These are phyloP conservation scores for Pimephales promelas DNA, from an alignment of 2,113 vertebrate genomes.

Conservation along the genomic window DNA sequence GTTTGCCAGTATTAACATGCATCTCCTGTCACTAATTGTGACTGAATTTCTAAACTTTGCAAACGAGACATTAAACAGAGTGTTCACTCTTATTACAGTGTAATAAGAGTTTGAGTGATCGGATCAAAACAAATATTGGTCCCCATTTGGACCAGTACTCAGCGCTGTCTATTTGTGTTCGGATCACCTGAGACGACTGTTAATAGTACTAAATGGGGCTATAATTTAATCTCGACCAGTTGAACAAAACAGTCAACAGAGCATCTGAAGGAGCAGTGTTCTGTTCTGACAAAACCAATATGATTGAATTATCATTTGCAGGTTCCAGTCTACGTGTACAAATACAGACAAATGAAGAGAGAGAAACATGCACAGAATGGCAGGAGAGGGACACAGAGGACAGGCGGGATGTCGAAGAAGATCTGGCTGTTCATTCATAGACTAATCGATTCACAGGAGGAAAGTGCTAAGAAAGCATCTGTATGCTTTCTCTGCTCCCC, in stretches of 20 bases:
- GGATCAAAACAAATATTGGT: neutral
- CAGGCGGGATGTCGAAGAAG: slow-evolving; percentile 29
- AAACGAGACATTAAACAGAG: neutral
- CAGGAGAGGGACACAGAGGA: neutral
- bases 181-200: neutral
- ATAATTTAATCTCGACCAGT: neutral
- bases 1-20: slow-evolving; percentile 16
- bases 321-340: neutral
- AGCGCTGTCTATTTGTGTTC: neutral
- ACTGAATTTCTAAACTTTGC: neutral
- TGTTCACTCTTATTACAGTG: neutral
- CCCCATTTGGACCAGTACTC: neutral
- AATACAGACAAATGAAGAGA: neutral
- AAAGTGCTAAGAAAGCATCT: slow-evolving; percentile 41
- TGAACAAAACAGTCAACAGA: neutral
- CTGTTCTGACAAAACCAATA: neutral
- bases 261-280: neutral
- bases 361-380: neutral
- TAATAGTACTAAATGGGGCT: neutral
- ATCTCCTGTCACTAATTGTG: neutral
- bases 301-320: neutral
- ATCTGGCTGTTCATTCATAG: slow-evolving; percentile 45
- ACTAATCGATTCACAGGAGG: slow-evolving; percentile 42
- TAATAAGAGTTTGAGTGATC: neutral
- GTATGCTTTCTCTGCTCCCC: slow-evolving; percentile 31